Evolutionary conservation across 2,797 vertebrate genomes (phyloP).

Genomic region (Graptemys geographica): DNA sequence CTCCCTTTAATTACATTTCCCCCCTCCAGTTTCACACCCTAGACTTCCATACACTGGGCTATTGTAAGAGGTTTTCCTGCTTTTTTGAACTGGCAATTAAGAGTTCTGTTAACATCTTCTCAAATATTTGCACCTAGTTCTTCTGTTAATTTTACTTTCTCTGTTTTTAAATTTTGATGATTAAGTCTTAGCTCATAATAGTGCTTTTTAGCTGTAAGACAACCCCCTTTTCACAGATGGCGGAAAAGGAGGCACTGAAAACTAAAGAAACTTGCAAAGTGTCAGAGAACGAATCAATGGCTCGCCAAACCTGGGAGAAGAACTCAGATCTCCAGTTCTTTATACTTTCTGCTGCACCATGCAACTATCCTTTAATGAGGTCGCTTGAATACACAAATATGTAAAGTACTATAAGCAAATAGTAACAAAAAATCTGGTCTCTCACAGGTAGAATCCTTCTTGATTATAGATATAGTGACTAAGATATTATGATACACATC

Average conservation of each 20-base stretch:
- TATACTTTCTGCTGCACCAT: not conserved
- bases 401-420: not conserved
- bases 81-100: not conserved
- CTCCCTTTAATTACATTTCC: not conserved
- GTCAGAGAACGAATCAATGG: not conserved
- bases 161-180: not conserved
- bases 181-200: not conserved
- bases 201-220: not conserved
- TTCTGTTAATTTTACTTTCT: not conserved
- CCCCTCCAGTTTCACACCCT: not conserved
- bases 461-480: not conserved
- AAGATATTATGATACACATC: rapidly evolving
- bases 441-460: not conserved
- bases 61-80: not conserved
- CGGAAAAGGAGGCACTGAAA: not conserved
- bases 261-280: not conserved
- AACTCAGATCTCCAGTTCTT: not conserved
- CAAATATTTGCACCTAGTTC: not conserved
- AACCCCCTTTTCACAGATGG: rapidly evolving
- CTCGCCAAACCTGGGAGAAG: not conserved
- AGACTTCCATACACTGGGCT: not conserved
- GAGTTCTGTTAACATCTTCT: not conserved
- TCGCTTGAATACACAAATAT: not conserved
- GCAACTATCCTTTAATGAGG: not conserved
- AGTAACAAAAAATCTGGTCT: rapidly evolving